Evolutionary conservation across 2,113 vertebrate genomes (phyloP), one percentile per base, ranked within the genome.

Genomic region (Neotoma lepida): DNA sequence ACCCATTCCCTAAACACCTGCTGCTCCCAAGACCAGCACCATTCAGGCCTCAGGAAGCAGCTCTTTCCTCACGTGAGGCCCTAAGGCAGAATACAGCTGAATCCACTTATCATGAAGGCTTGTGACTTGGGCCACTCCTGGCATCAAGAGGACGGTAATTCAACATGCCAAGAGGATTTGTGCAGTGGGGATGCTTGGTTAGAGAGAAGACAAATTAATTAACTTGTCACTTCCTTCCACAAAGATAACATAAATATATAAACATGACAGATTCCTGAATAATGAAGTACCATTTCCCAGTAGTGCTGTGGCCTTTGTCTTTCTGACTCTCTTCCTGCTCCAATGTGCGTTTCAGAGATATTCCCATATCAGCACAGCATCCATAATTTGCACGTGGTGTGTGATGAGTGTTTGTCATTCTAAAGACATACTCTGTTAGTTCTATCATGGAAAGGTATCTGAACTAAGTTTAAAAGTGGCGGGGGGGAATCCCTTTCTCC

Each of bases 201-300:
- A 73, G 76, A 94, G 51, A 86, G 82, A 88, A 86, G 71, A 85
- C 44, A 58, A 70, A 76, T 77, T 41, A 73, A 95, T 89, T 96
- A 91, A 85, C 84, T 88, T 90, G 86, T 88, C 86, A 73, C 49
- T 88, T 90, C 54, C 20, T 94, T 95, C 81, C 71, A 82, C 51
- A 81, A 76, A 90, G 82, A 86, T 91, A 63, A 49, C 56, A 81
- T 18, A 93, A 76, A 90, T 33, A 87, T n/a, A 87, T 87, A 15
- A 85, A 85, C 82, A 85, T 88, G 85, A 94, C n/a, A 73, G 74
- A 76, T 44, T 86, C 86, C 58, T 68, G 39, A 95, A 90, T 90
- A 88, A 77, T 41, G 64, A 88, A 97, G 61, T 58, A 61, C 61
- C 80, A 12, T 82, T 88, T 86, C 86, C 88, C 89, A 49, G 54